These are phyloP conservation scores for Agrilus biguttatus DNA, from an alignment of 2,888 invertebrate genomes.

Conservation along the genomic window DNA sequence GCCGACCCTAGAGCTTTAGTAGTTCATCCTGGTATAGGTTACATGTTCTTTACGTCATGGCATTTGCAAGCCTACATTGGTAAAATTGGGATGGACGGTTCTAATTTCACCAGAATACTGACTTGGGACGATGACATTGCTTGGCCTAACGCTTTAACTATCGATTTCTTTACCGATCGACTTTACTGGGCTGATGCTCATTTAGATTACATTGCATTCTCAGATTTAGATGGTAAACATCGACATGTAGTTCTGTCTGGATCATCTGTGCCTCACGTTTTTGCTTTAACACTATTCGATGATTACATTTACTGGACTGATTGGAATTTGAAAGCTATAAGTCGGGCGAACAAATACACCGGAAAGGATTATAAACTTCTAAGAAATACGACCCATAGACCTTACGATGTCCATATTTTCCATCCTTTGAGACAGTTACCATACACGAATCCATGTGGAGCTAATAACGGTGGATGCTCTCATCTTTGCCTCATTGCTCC, in stretches of 20 bases:
- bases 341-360: slow-evolving; percentile 83
- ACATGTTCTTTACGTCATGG: slow-evolving; percentile 94
- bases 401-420: slow-evolving; percentile 85
- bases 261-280: slow-evolving; percentile 81
- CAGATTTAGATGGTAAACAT: slow-evolving; percentile 83
- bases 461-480: slow-evolving; percentile 89
- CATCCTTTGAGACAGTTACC: slow-evolving; percentile 79
- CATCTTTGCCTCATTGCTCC: slow-evolving; percentile 89
- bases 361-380: slow-evolving; percentile 59
- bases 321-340: slow-evolving; percentile 91
- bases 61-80: slow-evolving; percentile 91
- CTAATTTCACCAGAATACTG: slow-evolving; percentile 73
- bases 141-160: slow-evolving; percentile 96
- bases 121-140: slow-evolving; percentile 90
- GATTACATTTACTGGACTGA: slow-evolving; percentile 94
- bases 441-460: slow-evolving; percentile 80
- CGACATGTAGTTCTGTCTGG: slow-evolving; percentile 72
- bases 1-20: slow-evolving; percentile 89
- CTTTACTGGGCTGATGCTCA: slow-evolving; percentile 98
- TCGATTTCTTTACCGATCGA: slow-evolving; percentile 90
- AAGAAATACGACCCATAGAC: slow-evolving; percentile 85
- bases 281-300: slow-evolving; percentile 87
- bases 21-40: slow-evolving; percentile 88
- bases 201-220: slow-evolving; percentile 90
- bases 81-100: slow-evolving; percentile 94